A percentile compares a stretch with the other conserved stretches of the same genome.
These are phyloP conservation scores for Uria lomvia DNA, from an alignment of 2,113 vertebrate genomes.

Conservation along the genomic window DNA sequence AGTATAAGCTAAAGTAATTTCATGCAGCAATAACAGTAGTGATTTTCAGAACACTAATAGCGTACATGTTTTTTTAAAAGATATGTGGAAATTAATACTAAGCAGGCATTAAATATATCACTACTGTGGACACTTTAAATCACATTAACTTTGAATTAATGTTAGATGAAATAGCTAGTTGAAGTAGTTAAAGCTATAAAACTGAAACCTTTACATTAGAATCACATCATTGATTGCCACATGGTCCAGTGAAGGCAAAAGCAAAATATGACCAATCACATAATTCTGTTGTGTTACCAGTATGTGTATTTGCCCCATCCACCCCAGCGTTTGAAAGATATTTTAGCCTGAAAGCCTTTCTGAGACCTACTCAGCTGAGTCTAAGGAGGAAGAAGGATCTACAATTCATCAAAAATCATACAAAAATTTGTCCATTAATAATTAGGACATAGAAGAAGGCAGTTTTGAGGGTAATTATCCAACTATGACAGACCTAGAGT, in stretches of 20 bases:
- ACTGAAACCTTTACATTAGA: background rate
- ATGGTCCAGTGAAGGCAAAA: background rate
- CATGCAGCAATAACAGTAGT: background rate
- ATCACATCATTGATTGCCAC: background rate
- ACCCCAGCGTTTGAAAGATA: fast-evolving
- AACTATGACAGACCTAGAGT: background rate
- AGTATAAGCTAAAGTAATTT: background rate
- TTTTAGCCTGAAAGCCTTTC: background rate
- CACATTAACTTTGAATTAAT: background rate
- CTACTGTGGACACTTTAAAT: background rate
- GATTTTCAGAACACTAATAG: background rate
- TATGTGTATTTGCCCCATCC: background rate
- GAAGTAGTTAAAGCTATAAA: background rate
- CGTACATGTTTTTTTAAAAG: background rate
- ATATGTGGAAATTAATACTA: background rate
- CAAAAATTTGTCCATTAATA: background rate
- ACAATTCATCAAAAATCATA: background rate
- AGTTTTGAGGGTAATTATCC: background rate
- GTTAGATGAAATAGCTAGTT: background rate
- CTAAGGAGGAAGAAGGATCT: background rate
- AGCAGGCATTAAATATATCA: background rate
- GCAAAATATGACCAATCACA: background rate
- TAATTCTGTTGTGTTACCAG: background rate
- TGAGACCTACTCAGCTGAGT: background rate
- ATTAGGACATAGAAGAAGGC: background rate